Evolutionary conservation across 2,888 invertebrate genomes (phyloP).

Genomic region (Philonicus albiceps): DNA sequence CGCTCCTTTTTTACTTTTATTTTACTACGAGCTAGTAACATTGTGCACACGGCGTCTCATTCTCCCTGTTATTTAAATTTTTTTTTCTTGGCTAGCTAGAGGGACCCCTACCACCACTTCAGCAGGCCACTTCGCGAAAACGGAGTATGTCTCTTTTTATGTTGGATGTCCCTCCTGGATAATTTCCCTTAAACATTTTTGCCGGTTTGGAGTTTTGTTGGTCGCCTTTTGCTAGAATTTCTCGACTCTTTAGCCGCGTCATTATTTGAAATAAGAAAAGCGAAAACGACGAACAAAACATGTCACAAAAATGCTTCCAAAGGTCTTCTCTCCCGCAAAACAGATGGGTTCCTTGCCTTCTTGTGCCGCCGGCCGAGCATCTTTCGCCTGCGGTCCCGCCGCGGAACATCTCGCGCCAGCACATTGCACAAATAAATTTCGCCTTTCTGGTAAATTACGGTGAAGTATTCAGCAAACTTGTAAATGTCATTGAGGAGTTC

Average conservation of each 20-base stretch:
- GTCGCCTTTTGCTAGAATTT: conserved; percentile 5
- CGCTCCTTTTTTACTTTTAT: neutral
- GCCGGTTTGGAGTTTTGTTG: neutral
- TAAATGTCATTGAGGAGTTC: conserved; percentile 42
- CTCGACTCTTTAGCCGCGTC: neutral
- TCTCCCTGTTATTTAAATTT: neutral
- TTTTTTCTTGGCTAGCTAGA: neutral
- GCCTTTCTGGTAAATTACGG: conserved; percentile 42
- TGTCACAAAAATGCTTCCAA: conserved; percentile 21
- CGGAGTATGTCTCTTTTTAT: conserved; percentile 33
- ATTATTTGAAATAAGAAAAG: conserved; percentile 29
- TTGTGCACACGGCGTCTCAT: neutral
- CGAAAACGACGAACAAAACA: conserved; percentile 19
- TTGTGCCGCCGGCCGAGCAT: neutral
- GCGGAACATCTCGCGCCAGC: neutral
- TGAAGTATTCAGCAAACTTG: conserved; percentile 44
- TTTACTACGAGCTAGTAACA: neutral
- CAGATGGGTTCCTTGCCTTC: conserved; percentile 24
- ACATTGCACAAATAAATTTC: conserved; percentile 40
- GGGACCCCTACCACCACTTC: neutral
- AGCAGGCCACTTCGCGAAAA: neutral
- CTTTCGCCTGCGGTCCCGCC: neutral
- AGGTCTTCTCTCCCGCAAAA: conserved; percentile 3
- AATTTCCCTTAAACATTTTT: conserved; percentile 41
- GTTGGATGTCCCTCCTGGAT: conserved; percentile 28